phyloP scores from a whole-genome alignment of 2,113 vertebrate species.

The Cervus canadensis region DNA sequence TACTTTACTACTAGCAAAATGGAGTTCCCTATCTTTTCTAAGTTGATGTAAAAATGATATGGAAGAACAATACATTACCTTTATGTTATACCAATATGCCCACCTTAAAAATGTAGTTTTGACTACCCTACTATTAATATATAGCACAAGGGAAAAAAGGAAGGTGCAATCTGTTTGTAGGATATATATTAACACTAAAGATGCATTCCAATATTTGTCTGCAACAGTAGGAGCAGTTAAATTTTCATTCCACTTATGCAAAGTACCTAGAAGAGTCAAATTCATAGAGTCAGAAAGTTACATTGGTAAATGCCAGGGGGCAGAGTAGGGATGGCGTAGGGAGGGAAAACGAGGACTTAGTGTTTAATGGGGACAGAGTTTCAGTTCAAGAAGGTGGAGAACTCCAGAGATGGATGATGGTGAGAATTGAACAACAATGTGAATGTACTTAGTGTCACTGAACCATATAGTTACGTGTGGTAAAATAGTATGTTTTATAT shows the following conservation, averaged over 20 bases:
- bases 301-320: background rate
- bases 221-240: background rate
- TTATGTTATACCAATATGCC: background rate
- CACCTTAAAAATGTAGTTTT: background rate
- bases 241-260: background rate
- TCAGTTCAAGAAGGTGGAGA: background rate
- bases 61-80: background rate
- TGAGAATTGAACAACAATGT: background rate
- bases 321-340: fast-evolving
- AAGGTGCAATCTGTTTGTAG: background rate
- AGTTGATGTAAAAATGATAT: conserved; percentile 23
- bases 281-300: background rate
- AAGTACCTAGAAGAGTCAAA: background rate
- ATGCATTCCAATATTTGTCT: background rate
- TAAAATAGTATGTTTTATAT: background rate
- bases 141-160: background rate
- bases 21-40: background rate
- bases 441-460: background rate
- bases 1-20: background rate
- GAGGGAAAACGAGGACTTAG: background rate
- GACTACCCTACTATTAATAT: background rate
- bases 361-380: background rate
- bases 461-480: background rate
- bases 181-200: background rate
- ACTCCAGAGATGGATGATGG: background rate